A percentile compares a stretch with the other conserved stretches of the same genome.
Evolutionary conservation across 2,888 invertebrate genomes (phyloP).

Genomic region (Adela reaumurella): DNA sequence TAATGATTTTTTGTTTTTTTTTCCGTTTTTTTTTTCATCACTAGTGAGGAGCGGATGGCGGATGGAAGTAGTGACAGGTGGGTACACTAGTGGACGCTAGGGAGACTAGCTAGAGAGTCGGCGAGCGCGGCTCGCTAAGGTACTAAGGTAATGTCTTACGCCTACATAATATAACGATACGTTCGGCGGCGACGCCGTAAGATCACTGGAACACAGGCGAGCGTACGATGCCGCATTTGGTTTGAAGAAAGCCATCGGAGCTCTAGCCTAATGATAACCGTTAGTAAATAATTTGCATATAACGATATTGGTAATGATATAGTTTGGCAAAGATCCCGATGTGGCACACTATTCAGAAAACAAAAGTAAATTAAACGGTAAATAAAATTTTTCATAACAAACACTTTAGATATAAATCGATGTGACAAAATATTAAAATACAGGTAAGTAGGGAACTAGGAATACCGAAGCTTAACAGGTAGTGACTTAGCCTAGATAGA

Average conservation of each 20-base stretch:
- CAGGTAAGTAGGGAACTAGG: constrained; percentile 21
- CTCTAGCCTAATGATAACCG: background rate
- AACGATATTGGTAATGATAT: constrained; percentile 47
- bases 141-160: constrained; percentile 33
- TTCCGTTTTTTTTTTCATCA: too few relatives aligned
- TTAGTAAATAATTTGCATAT: background rate
- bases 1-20: too few relatives aligned
- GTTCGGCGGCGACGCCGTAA: too few relatives aligned
- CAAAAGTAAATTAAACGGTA: constrained; percentile 53
- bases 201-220: constrained; percentile 49
- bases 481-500: constrained; percentile 7
- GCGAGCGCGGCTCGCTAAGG: constrained; percentile 36
- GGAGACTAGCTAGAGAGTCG: background rate
- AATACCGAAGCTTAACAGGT: background rate
- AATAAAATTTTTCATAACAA: constrained; percentile 52
- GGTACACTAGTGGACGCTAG: too few relatives aligned
- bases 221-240: background rate
- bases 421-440: constrained; percentile 51
- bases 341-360: constrained; percentile 57
- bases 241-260: background rate
- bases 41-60: too few relatives aligned
- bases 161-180: too few relatives aligned
- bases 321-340: constrained; percentile 58
- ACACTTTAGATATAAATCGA: constrained; percentile 50
- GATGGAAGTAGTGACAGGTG: too few relatives aligned